Conservation (phyloP, 2,113 vertebrate genomes). For the Ceyx margarethae region DNA sequence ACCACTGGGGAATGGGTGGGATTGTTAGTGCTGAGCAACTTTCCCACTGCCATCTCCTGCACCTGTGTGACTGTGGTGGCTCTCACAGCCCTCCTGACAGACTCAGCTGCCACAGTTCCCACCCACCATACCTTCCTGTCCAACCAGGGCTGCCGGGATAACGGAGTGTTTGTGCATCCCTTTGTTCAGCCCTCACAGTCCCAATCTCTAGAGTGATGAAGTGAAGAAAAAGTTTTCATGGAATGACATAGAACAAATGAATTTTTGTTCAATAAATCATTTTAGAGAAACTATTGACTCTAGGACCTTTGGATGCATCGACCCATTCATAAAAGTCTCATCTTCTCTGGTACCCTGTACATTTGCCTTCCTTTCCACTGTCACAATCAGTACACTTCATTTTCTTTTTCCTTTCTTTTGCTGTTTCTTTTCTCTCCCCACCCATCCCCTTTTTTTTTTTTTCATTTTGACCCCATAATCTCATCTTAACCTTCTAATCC, state of each 20-base stretch:
- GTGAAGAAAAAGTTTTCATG: not conserved
- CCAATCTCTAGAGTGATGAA: not conserved
- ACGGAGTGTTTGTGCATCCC: not conserved
- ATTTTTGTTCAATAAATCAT: conserved; percentile 56
- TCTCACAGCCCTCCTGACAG: not conserved
- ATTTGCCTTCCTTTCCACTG: conserved; percentile 27
- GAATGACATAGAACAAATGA: conserved; percentile 10
- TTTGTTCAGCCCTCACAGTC: not conserved
- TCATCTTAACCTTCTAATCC: conserved; percentile 71
- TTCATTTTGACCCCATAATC: conserved; percentile 43
- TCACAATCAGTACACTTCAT: conserved; percentile 50
- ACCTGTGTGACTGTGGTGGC: not conserved
- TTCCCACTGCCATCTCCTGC: not conserved
- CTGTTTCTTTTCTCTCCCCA: conserved; percentile 17
- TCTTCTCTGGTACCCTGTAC: conserved; percentile 10
- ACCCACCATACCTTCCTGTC: not conserved
- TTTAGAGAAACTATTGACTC: conserved; percentile 37
- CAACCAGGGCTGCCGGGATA: not conserved
- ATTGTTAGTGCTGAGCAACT: not conserved
- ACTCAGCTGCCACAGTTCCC: not conserved
- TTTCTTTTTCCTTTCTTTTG: conserved; percentile 63
- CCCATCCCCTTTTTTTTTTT: not conserved
- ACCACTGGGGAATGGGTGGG: not conserved
- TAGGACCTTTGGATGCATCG: conserved; percentile 33
- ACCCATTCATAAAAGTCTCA: conserved; percentile 58